Evolutionary conservation across 2,888 invertebrate species (phyloP).

Genomic region (Desoria tigrina): DNA sequence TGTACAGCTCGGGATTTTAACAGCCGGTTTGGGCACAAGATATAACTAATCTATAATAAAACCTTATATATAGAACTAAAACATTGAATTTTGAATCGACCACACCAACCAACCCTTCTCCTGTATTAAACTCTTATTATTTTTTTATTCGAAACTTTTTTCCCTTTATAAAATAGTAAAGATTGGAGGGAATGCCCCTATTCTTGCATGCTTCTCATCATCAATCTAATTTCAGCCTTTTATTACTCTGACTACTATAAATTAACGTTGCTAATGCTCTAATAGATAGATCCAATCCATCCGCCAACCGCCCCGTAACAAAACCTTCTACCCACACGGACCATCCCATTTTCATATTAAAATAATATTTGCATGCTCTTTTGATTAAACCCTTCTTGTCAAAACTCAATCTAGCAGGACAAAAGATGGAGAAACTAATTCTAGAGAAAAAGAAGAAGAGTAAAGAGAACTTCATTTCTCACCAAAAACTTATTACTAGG

Average conservation of each 20-base stretch:
- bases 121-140: neutral
- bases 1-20: no score
- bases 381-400: constrained; percentile 10
- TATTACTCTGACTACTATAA: constrained; percentile 23
- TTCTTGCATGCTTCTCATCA: constrained; percentile 23
- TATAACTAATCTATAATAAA: no score
- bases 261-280: constrained; percentile 22
- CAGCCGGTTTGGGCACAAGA: no score
- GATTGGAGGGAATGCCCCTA: neutral
- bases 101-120: constrained; percentile 5
- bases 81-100: no score
- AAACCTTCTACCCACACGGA: constrained; percentile 4
- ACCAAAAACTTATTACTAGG: no score
- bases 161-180: neutral
- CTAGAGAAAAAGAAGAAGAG: neutral
- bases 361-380: constrained; percentile 29
- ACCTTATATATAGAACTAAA: no score
- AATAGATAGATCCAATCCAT: constrained; percentile 20
- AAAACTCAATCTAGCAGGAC: neutral
- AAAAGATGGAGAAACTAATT: constrained; percentile 3
- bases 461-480: neutral
- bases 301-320: constrained; percentile 12
- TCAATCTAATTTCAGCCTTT: constrained; percentile 24
- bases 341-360: constrained; percentile 18
- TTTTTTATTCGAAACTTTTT: neutral